These are phyloP conservation scores for Drosophila antonietae DNA, from an alignment of 2,888 invertebrate species.

Conservation along the genomic window DNA sequence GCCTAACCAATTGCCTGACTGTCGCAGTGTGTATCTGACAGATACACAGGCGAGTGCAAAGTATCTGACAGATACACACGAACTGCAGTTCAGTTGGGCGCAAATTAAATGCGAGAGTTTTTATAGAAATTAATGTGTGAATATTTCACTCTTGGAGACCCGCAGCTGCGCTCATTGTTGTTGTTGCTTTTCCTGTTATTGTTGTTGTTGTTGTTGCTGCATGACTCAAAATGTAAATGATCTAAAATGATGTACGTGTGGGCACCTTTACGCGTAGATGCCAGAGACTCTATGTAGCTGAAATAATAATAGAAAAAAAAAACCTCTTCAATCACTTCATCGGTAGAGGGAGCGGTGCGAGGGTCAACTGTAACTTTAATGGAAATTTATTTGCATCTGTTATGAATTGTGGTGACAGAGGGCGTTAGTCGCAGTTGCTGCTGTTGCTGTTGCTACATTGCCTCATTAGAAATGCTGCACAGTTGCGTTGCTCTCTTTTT, in stretches of 20 bases:
- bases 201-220: constrained; percentile 36
- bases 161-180: constrained; percentile 18
- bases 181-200: constrained; percentile 25
- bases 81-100: constrained; percentile 32
- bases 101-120: constrained; percentile 29
- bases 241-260: constrained; percentile 57
- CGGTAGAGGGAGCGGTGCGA: background rate
- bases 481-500: constrained; percentile 18
- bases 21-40: constrained; percentile 37
- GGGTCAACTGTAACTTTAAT: constrained; percentile 56
- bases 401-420: constrained; percentile 74
- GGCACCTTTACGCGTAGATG: constrained; percentile 49
- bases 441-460: constrained; percentile 17
- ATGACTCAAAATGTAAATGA: constrained; percentile 68
- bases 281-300: background rate
- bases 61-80: constrained; percentile 25
- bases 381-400: constrained; percentile 78
- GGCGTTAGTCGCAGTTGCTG: constrained; percentile 50
- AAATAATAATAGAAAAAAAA: background rate
- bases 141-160: constrained; percentile 41
- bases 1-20: constrained; percentile 55
- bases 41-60: constrained; percentile 9
- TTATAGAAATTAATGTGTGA: constrained; percentile 69
- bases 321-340: constrained; percentile 33
- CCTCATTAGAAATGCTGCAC: constrained; percentile 28